Evolutionary conservation across 2,797 vertebrate genomes (phyloP), one percentile per base, ranked within the genome.

Genomic region (Myripristis jacobus): DNA sequence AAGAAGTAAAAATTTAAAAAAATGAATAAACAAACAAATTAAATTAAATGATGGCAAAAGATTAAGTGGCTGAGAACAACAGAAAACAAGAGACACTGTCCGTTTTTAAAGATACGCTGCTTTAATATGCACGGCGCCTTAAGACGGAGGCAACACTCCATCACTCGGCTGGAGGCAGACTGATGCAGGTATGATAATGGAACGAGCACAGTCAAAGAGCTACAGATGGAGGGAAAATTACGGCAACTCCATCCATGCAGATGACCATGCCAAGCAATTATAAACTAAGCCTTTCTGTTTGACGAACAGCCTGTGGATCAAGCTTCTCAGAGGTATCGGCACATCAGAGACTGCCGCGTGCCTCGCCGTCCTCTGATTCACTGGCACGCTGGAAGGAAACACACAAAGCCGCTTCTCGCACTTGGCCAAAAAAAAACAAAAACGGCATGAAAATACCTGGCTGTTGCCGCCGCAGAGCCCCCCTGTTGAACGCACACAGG

Each of bases 141-240:
- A 38, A 29, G 47, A 19, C n/a, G 36, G 15, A 4, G 43, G 19
- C 54, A 21, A n/a, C 56, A 13, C 36, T 46, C 36, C 18, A 66
- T 57, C 27, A 16, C 10, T 29, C 3, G 27, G 15, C 27, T 52
- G 19, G 12, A 38, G 34, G 5, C 10, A n/a, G 31, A 41, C 21
- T 19, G 31, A 11, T 10, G 24, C 27, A 15, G 6, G 29, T 11
- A 29, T 38, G 25, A 15, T 41, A 11, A n/a, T 58, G 41, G 58
- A 24, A 27, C 9, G 15, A 44, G 19, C 34, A 24, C 10, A 54
- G 29, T 59, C 29, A 71, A 55, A 18, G 22, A 67, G 43, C 27
- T 55, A 24, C 31, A 29, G 24, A 43, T 19, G 15, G 22, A 24
- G 13, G 27, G 43, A 52, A 52, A 24, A 59, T 53, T 27, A 29